Base-by-base conservation (phyloP, 2,797 vertebrate species). In the Vipera ursinii region DNA sequence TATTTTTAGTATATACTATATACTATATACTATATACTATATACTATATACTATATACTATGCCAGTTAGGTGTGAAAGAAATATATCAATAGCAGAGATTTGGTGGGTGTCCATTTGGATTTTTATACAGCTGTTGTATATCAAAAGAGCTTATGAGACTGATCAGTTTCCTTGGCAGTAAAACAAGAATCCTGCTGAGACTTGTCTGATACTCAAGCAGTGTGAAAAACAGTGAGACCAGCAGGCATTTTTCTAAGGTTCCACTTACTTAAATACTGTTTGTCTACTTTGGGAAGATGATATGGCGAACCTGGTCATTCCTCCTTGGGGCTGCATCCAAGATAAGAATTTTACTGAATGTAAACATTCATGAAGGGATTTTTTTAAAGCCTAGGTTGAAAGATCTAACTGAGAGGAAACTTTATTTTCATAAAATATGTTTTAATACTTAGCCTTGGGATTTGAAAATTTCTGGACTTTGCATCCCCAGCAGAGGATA, bases 351-450 rank as follows among this genome's bases (percentile, higher is more conserved):
- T 94, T 32, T 24, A 65, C 44, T 55, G 9, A 48, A 89, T 4
- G 48, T 89, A 92, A 78, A 89, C 87, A 92, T 89, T 82, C 57
- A 90, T 48, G 48, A 91, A 89, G 86, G 15, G 17, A 0, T 57
- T 87, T 92, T 53, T 91, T 87, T 91, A 93, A 89, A 86, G 38
- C 38, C 90, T n/a, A 13, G 90, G 3, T 55, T 95, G 92, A 85
- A 85, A 94, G 91, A 91, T 24, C 93, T 93, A 94, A 82, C 88
- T 12, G 57, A n/a, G 12, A 57, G n/a, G 13, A 63, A 3, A n/a
- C 6, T 65, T 87, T 53, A 56, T 89, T 90, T 90, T 61, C 89
- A 0, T 93, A 60, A 0, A 0, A 88, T 53, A 0, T 7, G 20
- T 82, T 86, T 94, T 89, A 0, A 4, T 85, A 8, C 55, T 44